Conservation (phyloP, 2,888 invertebrate genomes). For the Ophraella communa region DNA sequence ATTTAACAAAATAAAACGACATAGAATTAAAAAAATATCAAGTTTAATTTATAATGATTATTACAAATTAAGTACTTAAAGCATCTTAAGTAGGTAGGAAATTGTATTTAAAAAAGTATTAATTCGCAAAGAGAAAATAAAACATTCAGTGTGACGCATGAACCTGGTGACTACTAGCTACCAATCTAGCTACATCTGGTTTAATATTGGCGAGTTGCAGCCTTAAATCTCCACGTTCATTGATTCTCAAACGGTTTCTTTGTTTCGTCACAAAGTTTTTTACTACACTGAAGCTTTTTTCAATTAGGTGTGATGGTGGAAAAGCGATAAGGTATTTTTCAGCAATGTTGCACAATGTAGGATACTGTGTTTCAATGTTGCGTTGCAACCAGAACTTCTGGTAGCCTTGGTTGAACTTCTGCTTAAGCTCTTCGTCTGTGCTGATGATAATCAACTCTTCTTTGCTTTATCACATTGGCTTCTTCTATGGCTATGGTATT, state of each 20-base stretch:
- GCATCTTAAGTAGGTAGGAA: no score
- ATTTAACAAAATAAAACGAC: neutral
- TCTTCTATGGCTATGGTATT: constrained; percentile 13
- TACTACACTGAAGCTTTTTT: neutral
- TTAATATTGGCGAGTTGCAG: neutral
- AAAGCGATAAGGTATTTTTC: constrained; percentile 3
- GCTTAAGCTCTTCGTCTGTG: constrained; percentile 3
- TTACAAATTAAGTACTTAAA: no score
- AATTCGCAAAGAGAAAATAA: neutral
- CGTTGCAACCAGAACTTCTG: constrained; percentile 10
- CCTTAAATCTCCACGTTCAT: no score
- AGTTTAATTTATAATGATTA: neutral
- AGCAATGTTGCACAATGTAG: neutral
- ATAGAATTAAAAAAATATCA: neutral
- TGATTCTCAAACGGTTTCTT: no score
- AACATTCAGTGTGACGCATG: neutral
- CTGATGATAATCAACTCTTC: constrained; percentile 4
- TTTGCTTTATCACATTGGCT: constrained; percentile 7
- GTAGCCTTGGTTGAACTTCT: neutral
- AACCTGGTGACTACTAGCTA: neutral
- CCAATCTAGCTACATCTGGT: neutral
- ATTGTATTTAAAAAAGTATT: neutral
- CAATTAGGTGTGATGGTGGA: neutral
- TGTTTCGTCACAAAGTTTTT: neutral
- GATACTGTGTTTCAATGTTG: constrained; percentile 8